A percentile compares a stretch with the other conserved stretches of the same genome.
Conservation (phyloP, 2,113 vertebrate genomes). For the Sinosuthora webbiana region DNA sequence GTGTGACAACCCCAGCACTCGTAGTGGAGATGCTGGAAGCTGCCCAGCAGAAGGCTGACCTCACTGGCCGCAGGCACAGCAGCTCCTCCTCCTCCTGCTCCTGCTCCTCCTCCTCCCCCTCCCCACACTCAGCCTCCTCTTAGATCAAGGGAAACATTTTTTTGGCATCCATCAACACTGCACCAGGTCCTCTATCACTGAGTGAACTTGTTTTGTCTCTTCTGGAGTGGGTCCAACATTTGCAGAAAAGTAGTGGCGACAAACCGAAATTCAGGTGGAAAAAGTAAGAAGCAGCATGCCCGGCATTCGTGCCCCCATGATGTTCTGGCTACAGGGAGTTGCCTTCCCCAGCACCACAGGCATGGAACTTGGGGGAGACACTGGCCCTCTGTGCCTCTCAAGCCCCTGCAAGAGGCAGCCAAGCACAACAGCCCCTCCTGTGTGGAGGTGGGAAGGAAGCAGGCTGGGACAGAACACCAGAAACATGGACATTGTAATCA, state of each 20-base stretch:
- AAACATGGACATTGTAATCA: not conserved
- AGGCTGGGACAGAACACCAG: not conserved
- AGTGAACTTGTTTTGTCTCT: not conserved
- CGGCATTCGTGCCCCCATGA: rapidly evolving
- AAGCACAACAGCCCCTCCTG: not conserved
- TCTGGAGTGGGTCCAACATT: not conserved
- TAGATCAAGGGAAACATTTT: not conserved
- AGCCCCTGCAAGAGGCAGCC: not conserved
- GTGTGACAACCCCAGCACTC: rapidly evolving
- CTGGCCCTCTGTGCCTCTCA: not conserved
- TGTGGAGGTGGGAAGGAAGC: not conserved
- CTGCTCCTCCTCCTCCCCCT: not conserved
- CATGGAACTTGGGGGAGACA: not conserved
- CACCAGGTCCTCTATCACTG: not conserved
- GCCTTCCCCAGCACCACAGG: not conserved
- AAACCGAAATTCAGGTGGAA: not conserved
- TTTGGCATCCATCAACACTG: not conserved
- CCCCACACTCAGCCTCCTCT: not conserved
- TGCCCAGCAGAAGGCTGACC: not conserved
- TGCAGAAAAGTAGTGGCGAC: not conserved
- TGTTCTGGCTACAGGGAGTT: not conserved
- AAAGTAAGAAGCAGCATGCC: not conserved
- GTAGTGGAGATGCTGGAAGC: not conserved
- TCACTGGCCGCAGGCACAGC: rapidly evolving
- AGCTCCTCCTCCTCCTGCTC: not conserved